Base-by-base conservation (phyloP, 2,113 vertebrate genomes). In the Diadophis punctatus region DNA sequence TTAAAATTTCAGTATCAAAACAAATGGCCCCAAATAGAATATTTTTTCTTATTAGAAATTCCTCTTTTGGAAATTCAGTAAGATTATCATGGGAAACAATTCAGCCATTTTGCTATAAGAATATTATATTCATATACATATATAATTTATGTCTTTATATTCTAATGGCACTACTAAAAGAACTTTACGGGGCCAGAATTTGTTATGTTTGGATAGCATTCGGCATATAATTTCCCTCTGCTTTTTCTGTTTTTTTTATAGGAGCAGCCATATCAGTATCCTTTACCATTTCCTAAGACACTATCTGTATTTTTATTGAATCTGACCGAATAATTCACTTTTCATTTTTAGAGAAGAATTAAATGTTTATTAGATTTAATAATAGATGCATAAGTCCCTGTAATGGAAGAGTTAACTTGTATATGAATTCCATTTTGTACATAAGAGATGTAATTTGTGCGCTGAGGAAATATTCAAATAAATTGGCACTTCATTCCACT, bases 401-500 rank as follows among this genome's bases (percentile, higher is more conserved):
- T 55, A 95, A 91, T 34, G 43, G 5, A 90, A 87, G 48, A 52
- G 68, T 93, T 96, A 85, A 90, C 92, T 90, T 93, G 68, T 56
- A 92, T 94, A 93, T 58, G 43, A 95, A 93, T 92, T 96, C 91
- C 34, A 60, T 84, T 94, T 93, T 94, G 68, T 92, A 53, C 23
- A 0, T 92, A 95, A 60, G 86, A 91, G 94, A 51, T 93, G 86
- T 1, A 0, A 93, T 88, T 85, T 1, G 56, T 63, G 88, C 91
- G 58, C 89, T 94, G 94, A 96, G 93, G 0, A 0, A 90, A 96
- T 89, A 96, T 80, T 93, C 91, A 95, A 95, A 96, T 91, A 96
- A 97, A 96, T 92, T 94, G 95, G 55, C 86, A 93, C 84, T 96
- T 96, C 55, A 92, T 94, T 95, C 85, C 95, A 90, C 93, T 94